Evolutionary conservation across 1,140 invertebrate species (phyloP).

Genomic region (Macrobrachium rosenbergii): DNA sequence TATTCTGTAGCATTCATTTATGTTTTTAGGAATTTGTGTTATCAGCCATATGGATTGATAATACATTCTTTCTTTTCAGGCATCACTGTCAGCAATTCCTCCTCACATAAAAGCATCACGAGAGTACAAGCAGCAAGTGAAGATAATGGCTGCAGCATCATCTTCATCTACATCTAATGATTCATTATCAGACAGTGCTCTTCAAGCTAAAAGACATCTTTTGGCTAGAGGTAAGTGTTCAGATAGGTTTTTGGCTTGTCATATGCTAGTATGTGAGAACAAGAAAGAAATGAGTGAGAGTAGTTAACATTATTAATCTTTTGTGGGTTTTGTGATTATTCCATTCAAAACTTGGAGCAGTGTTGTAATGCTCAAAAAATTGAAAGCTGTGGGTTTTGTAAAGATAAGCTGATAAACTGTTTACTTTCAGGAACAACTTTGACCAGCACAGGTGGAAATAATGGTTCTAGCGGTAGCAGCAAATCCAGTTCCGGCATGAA

Average conservation of each 20-base stretch:
- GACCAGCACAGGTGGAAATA: slow-evolving; percentile 60
- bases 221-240: slow-evolving; percentile 58
- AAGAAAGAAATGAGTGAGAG: neutral
- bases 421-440: slow-evolving; percentile 57
- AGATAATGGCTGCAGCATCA: slow-evolving; percentile 40
- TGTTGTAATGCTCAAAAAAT: neutral
- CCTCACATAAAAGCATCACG: slow-evolving; percentile 57
- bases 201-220: slow-evolving; percentile 62
- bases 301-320: no score
- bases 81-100: slow-evolving; percentile 57
- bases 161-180: slow-evolving; percentile 35
- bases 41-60: neutral
- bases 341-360: no score
- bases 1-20: neutral
- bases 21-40: neutral
- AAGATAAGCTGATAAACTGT: no score
- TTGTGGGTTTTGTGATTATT: no score
- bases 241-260: neutral
- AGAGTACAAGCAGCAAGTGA: slow-evolving; percentile 60
- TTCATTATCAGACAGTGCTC: slow-evolving; percentile 58
- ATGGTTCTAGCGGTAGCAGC: slow-evolving; percentile 46
- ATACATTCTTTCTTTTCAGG: slow-evolving; percentile 24
- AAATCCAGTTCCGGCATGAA: slow-evolving; percentile 50
- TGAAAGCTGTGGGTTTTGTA: neutral
- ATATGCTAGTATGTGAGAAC: neutral